These are phyloP conservation scores for Brachionus koreanus DNA, from an alignment of 1,140 invertebrate genomes.

Conservation along the genomic window DNA sequence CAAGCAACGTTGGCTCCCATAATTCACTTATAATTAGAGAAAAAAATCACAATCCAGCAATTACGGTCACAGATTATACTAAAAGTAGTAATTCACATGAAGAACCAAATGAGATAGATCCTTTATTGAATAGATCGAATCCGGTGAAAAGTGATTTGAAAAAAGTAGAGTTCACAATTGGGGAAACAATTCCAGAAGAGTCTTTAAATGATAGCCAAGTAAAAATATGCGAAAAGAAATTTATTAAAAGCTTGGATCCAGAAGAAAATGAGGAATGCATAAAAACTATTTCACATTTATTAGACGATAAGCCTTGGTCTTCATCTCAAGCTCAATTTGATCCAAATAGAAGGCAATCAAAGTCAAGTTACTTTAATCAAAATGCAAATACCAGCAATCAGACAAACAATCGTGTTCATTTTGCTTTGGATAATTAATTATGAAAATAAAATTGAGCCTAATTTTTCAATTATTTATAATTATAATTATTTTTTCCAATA, in stretches of 20 bases:
- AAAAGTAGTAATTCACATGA: background rate
- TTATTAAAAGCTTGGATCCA: background rate
- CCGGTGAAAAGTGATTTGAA: background rate
- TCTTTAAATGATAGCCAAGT: background rate
- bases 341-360: background rate
- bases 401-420: background rate
- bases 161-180: background rate
- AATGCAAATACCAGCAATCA: background rate
- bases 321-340: conserved; percentile 30
- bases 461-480: too few species aligned
- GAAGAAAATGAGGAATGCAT: conserved; percentile 33
- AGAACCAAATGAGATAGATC: background rate
- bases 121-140: background rate
- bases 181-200: background rate
- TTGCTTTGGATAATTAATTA: background rate
- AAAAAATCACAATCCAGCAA: background rate
- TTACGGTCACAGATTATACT: background rate
- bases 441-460: too few species aligned
- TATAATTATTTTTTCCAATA: too few species aligned
- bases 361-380: background rate
- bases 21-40: background rate
- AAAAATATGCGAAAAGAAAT: background rate
- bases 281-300: conserved; percentile 14
- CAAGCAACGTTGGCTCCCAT: conserved; percentile 2
- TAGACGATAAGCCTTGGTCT: conserved; percentile 36